Conservation (phyloP, 1,140 invertebrate species). For the Palaemon carinicauda region DNA sequence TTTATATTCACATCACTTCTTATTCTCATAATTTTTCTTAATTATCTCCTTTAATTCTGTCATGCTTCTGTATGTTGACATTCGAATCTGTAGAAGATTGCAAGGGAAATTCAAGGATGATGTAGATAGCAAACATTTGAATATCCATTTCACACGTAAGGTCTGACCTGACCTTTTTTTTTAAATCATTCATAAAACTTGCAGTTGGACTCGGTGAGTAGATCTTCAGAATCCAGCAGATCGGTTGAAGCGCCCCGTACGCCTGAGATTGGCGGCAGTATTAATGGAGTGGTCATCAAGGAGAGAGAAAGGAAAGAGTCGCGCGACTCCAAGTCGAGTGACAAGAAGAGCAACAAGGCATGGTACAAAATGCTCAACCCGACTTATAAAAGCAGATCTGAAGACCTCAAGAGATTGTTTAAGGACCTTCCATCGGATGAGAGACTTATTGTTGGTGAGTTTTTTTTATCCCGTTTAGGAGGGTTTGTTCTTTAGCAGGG, state of each 20-base stretch:
- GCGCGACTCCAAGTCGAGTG: conserved; percentile 45
- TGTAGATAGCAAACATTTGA: too few species aligned
- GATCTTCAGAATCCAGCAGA: conserved; percentile 42
- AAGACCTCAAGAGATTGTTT: conserved; percentile 92
- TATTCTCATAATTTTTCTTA: too few species aligned
- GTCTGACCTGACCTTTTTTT: too few species aligned
- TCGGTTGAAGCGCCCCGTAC: conserved; percentile 41
- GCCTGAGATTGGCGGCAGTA: conserved; percentile 35
- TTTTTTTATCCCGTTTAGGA: background rate
- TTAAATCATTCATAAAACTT: background rate
- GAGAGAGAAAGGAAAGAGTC: conserved; percentile 56
- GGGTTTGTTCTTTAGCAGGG: background rate
- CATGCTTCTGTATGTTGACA: too few species aligned
- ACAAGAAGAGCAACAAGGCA: conserved; percentile 68
- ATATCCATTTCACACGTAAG: too few species aligned
- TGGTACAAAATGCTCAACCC: conserved; percentile 91
- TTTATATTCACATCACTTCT: too few species aligned
- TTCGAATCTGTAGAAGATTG: too few species aligned
- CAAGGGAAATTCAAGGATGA: too few species aligned
- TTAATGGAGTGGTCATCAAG: conserved; percentile 38
- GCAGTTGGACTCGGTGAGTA: conserved; percentile 28
- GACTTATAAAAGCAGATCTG: conserved; percentile 90
- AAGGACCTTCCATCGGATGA: conserved; percentile 91
- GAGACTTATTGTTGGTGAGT: conserved; percentile 89
- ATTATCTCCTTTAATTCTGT: too few species aligned